These are phyloP conservation scores for Antennarius maculatus DNA, from an alignment of 2,797 vertebrate species.

Conservation along the genomic window DNA sequence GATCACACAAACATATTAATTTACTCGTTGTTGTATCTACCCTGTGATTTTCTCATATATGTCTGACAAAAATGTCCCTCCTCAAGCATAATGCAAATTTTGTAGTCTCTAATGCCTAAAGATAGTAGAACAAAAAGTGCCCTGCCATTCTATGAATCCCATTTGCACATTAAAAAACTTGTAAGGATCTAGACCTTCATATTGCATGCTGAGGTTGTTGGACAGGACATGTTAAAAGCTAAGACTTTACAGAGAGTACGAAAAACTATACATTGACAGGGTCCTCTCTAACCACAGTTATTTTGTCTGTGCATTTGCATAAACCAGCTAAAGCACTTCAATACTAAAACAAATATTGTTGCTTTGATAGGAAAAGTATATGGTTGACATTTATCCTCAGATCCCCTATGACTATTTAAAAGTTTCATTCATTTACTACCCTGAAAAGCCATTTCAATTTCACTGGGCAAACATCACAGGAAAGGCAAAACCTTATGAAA, in stretches of 20 bases:
- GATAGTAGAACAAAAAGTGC: constrained; percentile 1
- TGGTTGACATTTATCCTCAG: background rate
- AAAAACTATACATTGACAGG: no score
- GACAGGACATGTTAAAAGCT: background rate
- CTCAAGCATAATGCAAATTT: constrained; percentile 5
- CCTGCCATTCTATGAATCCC: constrained; percentile 6
- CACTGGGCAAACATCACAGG: background rate
- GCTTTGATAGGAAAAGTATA: background rate
- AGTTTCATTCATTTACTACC: background rate
- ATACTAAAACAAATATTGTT: background rate
- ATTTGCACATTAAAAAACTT: constrained; percentile 1
- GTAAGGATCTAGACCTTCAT: no score
- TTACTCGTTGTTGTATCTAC: background rate
- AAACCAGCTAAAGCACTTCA: background rate
- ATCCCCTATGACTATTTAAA: background rate
- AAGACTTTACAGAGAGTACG: constrained; percentile 8
- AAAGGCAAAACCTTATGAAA: background rate
- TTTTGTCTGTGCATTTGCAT: background rate
- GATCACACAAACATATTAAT: constrained; percentile 1
- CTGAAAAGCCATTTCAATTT: background rate
- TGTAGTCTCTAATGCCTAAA: constrained; percentile 11
- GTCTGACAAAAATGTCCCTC: background rate
- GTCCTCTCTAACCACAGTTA: background rate
- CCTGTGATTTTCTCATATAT: constrained; percentile 19
- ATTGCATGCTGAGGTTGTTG: no score